Conservation (phyloP, 1,140 invertebrate species). For the Solen grandis region DNA sequence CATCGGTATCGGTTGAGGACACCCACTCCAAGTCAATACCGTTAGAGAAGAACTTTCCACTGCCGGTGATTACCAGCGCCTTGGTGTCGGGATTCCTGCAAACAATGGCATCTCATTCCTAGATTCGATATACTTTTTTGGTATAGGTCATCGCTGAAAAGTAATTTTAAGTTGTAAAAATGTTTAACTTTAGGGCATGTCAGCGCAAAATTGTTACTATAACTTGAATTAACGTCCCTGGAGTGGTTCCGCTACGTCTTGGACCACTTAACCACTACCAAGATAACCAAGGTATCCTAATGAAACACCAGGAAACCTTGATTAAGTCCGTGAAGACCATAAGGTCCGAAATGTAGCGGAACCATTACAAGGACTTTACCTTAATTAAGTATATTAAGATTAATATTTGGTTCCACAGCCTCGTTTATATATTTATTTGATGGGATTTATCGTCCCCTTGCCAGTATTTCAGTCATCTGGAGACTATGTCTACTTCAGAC, state of each 20-base stretch:
- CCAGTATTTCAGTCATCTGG: too few species aligned
- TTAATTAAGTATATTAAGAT: too few species aligned
- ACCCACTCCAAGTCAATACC: constrained; percentile 41
- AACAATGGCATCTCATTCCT: background rate
- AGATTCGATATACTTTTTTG: background rate
- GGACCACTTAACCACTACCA: background rate
- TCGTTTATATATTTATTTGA: too few species aligned
- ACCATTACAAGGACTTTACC: too few species aligned
- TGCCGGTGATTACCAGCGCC: constrained; percentile 24
- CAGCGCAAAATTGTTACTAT: background rate
- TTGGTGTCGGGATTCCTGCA: constrained; percentile 16
- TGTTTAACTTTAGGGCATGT: background rate
- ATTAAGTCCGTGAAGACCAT: too few species aligned
- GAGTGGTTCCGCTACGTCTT: background rate
- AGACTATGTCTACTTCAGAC: too few species aligned
- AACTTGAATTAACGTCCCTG: background rate
- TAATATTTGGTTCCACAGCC: too few species aligned
- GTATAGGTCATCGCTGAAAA: background rate
- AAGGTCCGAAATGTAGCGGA: too few species aligned
- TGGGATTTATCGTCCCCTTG: too few species aligned
- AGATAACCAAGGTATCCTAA: too few species aligned
- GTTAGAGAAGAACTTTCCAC: constrained; percentile 29
- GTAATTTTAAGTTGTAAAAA: background rate
- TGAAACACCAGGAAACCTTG: too few species aligned
- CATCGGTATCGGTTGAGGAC: background rate